Conservation (phyloP, 1,140 invertebrate genomes). For the Drosophila repleta region DNA sequence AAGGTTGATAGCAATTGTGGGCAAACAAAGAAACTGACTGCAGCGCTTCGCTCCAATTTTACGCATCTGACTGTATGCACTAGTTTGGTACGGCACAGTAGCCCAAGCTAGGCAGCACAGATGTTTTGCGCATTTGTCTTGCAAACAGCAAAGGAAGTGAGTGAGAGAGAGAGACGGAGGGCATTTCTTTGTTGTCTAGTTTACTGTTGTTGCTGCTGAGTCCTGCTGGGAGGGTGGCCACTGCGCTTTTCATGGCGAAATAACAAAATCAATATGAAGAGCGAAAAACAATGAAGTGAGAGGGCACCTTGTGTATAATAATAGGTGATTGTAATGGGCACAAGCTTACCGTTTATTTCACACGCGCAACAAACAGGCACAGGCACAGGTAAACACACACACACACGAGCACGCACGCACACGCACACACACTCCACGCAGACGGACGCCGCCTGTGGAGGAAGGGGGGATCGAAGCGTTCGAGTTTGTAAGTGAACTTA, state of each 20-base stretch:
- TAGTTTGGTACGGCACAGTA: slow-evolving; percentile 40
- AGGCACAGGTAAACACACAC: not conserved
- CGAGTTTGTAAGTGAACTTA: slow-evolving; percentile 45
- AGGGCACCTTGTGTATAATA: not conserved
- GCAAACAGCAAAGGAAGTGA: not conserved
- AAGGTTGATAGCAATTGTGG: too few species aligned
- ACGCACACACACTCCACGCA: slow-evolving; percentile 23
- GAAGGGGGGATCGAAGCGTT: slow-evolving; percentile 3
- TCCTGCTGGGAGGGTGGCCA: not conserved
- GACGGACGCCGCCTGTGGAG: slow-evolving; percentile 45
- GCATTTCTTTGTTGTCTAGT: slow-evolving; percentile 46
- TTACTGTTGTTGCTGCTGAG: not conserved
- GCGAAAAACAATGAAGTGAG: slow-evolving; percentile 9
- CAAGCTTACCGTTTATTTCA: slow-evolving; percentile 51
- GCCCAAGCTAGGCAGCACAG: slow-evolving; percentile 19
- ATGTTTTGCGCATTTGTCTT: slow-evolving; percentile 64
- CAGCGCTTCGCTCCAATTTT: too few species aligned
- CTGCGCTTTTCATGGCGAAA: slow-evolving; percentile 31
- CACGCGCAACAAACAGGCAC: slow-evolving; percentile 1
- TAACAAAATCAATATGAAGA: slow-evolving; percentile 65
- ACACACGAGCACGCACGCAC: slow-evolving; percentile 22
- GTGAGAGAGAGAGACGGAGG: too few species aligned
- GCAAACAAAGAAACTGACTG: too few species aligned
- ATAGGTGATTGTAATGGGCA: not conserved
- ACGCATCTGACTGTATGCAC: not conserved